Conservation (phyloP, 2,113 vertebrate species). For the Axis porcinus region DNA sequence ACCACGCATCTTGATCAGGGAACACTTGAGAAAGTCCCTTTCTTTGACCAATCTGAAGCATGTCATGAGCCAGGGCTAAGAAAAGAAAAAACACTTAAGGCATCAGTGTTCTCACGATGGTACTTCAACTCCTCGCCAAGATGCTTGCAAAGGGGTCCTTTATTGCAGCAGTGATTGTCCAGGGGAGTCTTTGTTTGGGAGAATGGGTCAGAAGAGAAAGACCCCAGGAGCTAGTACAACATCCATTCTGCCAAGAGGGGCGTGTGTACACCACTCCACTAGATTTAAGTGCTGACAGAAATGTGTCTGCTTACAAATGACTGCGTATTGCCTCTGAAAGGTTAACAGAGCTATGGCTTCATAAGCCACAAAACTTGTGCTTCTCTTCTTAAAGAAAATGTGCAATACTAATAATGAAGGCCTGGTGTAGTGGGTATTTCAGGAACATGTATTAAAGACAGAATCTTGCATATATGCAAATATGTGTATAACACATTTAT, state of each 20-base stretch:
- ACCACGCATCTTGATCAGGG: background rate
- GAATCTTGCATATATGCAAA: background rate
- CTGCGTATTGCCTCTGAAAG: conserved; percentile 43
- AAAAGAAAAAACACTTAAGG: conserved; percentile 46
- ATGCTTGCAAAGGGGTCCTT: background rate
- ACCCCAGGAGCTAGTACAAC: conserved; percentile 31
- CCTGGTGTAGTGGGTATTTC: background rate
- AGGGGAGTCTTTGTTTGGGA: conserved; percentile 42
- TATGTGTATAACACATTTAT: background rate
- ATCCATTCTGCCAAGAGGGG: conserved; percentile 42
- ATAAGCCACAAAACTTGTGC: background rate
- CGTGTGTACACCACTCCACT: background rate
- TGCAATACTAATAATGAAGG: background rate
- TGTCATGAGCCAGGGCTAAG: background rate
- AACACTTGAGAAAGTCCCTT: background rate
- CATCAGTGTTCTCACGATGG: conserved; percentile 25
- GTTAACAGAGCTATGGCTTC: background rate
- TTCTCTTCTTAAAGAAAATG: background rate
- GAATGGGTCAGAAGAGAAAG: background rate
- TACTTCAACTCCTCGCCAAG: conserved; percentile 20
- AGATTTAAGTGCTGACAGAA: background rate
- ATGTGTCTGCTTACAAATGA: background rate
- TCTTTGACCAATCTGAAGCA: conserved; percentile 33
- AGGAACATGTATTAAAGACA: background rate
- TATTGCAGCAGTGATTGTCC: background rate